Evolutionary conservation across 1,140 invertebrate species (phyloP).

Genomic region (Eubasilissa regina): DNA sequence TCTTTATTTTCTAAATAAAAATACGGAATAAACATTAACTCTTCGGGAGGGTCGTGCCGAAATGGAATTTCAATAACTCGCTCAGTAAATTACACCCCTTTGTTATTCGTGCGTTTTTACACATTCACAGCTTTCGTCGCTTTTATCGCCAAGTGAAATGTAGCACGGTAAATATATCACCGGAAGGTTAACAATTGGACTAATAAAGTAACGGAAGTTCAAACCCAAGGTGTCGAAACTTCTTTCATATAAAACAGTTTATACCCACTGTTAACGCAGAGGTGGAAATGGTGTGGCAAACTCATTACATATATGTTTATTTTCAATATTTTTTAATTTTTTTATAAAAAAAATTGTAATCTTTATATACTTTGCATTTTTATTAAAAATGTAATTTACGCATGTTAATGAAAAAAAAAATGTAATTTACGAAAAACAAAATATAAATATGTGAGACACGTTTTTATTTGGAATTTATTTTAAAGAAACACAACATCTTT

Average conservation of each 20-base stretch:
- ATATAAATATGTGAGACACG: too few species aligned
- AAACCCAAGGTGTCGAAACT: slow-evolving; percentile 33
- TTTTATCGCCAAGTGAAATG: slow-evolving; percentile 34
- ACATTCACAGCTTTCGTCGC: not conserved
- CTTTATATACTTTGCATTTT: too few species aligned
- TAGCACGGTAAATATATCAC: slow-evolving; percentile 11
- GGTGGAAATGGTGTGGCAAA: slow-evolving; percentile 15
- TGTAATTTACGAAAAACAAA: too few species aligned
- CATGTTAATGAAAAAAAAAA: too few species aligned
- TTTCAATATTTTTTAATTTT: too few species aligned
- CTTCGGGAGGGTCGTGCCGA: not conserved
- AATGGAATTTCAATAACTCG: slow-evolving; percentile 6
- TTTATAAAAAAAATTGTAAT: too few species aligned
- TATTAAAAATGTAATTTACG: too few species aligned
- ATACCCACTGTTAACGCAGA: not conserved
- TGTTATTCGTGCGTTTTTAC: slow-evolving; percentile 17
- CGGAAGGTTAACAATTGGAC: slow-evolving; percentile 29
- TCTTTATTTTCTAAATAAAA: too few species aligned
- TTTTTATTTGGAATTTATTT: too few species aligned
- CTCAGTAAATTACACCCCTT: slow-evolving; percentile 12
- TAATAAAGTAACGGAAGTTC: slow-evolving; percentile 29
- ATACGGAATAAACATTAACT: too few species aligned
- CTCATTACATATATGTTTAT: too few species aligned
- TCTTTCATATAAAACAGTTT: slow-evolving; percentile 26
- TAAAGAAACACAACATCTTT: too few species aligned